phyloP scores from a whole-genome alignment of 1,140 invertebrate species.

The Hyles euphorbiae region DNA sequence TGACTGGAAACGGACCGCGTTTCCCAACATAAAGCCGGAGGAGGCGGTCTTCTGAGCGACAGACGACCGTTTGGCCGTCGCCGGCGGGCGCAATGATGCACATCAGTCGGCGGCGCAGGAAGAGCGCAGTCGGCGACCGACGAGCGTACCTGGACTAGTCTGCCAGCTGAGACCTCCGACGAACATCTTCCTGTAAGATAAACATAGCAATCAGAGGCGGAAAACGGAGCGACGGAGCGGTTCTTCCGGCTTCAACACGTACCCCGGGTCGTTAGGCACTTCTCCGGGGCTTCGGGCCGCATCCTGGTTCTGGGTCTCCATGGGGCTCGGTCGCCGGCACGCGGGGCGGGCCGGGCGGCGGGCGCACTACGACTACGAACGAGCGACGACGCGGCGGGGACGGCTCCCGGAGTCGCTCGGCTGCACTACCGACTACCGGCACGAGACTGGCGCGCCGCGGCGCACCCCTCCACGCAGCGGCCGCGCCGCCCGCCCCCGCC shows the following conservation, averaged over 20 bases:
- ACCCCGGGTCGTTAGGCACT: constrained; percentile 93
- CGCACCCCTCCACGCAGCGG: constrained; percentile 65
- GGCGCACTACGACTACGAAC: constrained; percentile 77
- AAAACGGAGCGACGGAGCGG: constrained; percentile 29
- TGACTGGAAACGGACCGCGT: constrained; percentile 44
- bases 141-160: constrained; percentile 96
- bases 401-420: constrained; percentile 80
- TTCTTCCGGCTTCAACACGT: constrained; percentile 68
- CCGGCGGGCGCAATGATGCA: constrained; percentile 57
- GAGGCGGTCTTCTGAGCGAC: constrained; percentile 34
- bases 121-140: constrained; percentile 38
- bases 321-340: constrained; percentile 65
- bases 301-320: constrained; percentile 85
- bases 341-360: constrained; percentile 45
- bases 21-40: constrained; percentile 31
- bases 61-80: constrained; percentile 39
- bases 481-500: constrained; percentile 34
- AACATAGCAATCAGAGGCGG: constrained; percentile 66
- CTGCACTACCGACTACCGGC: constrained; percentile 84
- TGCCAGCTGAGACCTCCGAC: constrained; percentile 99
- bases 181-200: constrained; percentile 98
- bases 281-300: constrained; percentile 86
- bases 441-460: constrained; percentile 80
- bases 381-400: constrained; percentile 79
- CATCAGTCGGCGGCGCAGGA: constrained; percentile 43